Conservation (phyloP, 35 echinoderm and acorn worm genomes). For the Anneissia japonica region DNA sequence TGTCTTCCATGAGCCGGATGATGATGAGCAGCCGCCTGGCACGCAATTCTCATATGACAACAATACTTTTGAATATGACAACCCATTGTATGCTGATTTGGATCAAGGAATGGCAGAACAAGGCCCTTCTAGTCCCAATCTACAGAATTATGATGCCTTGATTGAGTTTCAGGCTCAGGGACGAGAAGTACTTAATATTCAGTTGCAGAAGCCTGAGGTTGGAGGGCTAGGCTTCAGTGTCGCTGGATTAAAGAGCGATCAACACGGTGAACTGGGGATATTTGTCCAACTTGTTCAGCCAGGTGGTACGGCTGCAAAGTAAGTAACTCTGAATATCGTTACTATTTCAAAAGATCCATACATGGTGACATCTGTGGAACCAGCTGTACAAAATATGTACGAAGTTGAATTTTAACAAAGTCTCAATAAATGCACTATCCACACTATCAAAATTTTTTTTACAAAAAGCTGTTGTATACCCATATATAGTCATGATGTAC, state of each 20-base stretch:
- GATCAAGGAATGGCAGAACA: background rate
- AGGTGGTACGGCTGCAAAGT: slow-evolving; percentile 72
- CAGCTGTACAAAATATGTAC: background rate
- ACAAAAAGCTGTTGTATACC: no score
- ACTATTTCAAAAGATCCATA: background rate
- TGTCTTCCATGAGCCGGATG: slow-evolving; percentile 43
- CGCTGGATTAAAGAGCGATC: slow-evolving; percentile 87
- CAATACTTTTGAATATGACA: slow-evolving; percentile 10
- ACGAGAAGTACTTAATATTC: slow-evolving; percentile 60
- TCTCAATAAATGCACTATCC: no score
- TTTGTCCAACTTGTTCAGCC: slow-evolving; percentile 96
- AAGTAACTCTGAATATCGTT: background rate
- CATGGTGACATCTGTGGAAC: background rate
- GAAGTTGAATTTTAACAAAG: no score
- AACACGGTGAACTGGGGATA: slow-evolving; percentile 84
- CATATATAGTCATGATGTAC: no score
- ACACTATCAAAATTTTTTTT: no score
- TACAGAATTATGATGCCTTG: background rate
- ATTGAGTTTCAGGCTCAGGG: slow-evolving; percentile 47
- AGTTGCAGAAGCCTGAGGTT: slow-evolving; percentile 68
- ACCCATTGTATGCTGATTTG: background rate
- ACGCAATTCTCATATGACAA: background rate
- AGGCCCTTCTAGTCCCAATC: background rate
- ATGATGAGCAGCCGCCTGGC: background rate
- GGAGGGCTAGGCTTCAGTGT: slow-evolving; percentile 94